Base-by-base conservation (phyloP, 2,888 invertebrate species). In the Punctoribates punctum region DNA sequence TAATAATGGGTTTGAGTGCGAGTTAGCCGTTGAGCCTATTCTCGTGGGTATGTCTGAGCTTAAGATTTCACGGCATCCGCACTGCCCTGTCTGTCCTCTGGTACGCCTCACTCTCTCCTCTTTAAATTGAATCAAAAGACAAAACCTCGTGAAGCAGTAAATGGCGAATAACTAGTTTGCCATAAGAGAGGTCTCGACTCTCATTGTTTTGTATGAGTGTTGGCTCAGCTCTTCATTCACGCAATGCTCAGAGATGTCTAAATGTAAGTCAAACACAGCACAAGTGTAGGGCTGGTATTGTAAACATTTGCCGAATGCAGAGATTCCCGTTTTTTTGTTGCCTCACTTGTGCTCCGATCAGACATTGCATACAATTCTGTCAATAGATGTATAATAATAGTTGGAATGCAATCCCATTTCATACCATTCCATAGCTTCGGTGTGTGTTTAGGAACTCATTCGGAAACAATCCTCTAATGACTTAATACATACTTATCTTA, bases 261-360 rank as follows among this genome's bases (percentile, higher is more conserved):
- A 67, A 34, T 67, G 65, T 27, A 67, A 72, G 72, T 72, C 72
- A 72, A 72, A 72, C 72, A 67, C 67, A 72, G 48, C 72, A 72
- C 72, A 72, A 72, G 72, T 46, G 42, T 29, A 67, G 23, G 72
- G 20, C 65, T 34, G 34, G 34, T n/a, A 67, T 46, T 72, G 72
- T 72, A 72, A 72, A 72, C 72, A 72, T 72, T 72, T 72, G 46
- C 72, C 25, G 65, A 67, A 27, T 17, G 65, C 65, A 29, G n/a
- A 67, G 65, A 38, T 38, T 67, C 60, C 42, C 42, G 8, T 13
- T 42, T 60, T 23, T 34, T 20, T 27, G 11, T 67, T 67, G 25
- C 9, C 17, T 60, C 60, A 60, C 60, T 60, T 60, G 1, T 20
- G 20, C 25, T 17, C 4, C 34, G 38, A 67, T 20, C 65, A 20